These are phyloP conservation scores for Penaeus vannamei DNA, from an alignment of 1,140 invertebrate genomes.

Conservation along the genomic window DNA sequence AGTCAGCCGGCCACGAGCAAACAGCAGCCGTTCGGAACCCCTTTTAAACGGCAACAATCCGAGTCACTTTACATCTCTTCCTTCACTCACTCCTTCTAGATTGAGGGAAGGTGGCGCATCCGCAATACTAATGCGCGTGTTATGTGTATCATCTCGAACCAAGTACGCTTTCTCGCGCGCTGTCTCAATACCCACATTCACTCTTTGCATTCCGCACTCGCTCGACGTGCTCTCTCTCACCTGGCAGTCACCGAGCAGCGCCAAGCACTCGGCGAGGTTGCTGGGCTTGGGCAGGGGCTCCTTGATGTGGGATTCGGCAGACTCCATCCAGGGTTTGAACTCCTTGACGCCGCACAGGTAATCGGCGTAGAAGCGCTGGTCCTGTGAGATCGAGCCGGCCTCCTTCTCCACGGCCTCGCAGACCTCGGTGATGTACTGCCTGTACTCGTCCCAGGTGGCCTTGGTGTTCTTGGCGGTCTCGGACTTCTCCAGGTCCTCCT, in stretches of 20 bases:
- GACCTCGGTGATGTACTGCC: constrained; percentile 52
- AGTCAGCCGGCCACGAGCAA: background rate
- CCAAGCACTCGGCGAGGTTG: constrained; percentile 55
- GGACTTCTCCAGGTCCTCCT: constrained; percentile 67
- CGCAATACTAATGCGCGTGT: too few relatives aligned
- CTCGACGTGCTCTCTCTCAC: constrained; percentile 35
- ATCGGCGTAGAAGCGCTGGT: constrained; percentile 66
- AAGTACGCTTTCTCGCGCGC: background rate
- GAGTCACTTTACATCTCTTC: too few relatives aligned
- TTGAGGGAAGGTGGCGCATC: too few relatives aligned
- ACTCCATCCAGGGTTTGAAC: constrained; percentile 65
- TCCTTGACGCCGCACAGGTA: constrained; percentile 66
- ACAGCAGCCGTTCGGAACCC: background rate
- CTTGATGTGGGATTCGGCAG: constrained; percentile 57
- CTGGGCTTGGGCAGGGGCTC: constrained; percentile 58
- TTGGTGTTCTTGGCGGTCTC: constrained; percentile 66
- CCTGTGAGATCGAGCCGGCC: constrained; percentile 64
- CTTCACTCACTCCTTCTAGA: too few relatives aligned
- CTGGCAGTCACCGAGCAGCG: constrained; percentile 51
- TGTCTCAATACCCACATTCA: too few relatives aligned
- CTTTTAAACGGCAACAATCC: background rate
- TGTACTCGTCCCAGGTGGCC: constrained; percentile 57
- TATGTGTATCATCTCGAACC: too few relatives aligned
- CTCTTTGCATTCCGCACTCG: background rate
- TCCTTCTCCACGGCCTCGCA: constrained; percentile 64